Base-by-base conservation (phyloP, 1,140 invertebrate species). In the Druon quercuslanigerum region DNA sequence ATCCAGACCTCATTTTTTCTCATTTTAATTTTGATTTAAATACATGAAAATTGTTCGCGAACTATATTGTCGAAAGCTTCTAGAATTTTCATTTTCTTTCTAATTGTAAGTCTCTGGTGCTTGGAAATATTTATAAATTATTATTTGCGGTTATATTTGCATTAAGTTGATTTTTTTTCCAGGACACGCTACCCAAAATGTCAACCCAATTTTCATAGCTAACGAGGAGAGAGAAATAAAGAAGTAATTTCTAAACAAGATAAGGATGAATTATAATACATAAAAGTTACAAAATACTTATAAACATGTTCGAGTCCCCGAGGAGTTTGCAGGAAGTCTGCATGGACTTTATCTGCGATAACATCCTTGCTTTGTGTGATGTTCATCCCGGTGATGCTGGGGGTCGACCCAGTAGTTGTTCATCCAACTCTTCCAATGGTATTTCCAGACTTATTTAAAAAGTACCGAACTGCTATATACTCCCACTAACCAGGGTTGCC, bases 291-390 rank as follows among this genome's bases (percentile, higher is more conserved):
- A 78, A 57, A 19, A 74, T 60, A 56, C 52, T 25, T n/a, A 17
- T 76, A 74, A 90, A 88, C 75, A 95, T 95, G 94, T 94, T 92
- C 83, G 93, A 94, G 81, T 94, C 92, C 76, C 94, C 94, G 17
- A 88, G 85, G 84, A 92, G 93, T 76, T 91, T 96, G 52, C 94
- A 95, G 85, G 93, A 95, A 76, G 91, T 93, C 79, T 95, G 95
- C 87, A 91, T 96, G 12, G 94, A 95, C 78, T 94, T 93, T 84
- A 95, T 96, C 75, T 95, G 94, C 87, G 93, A 94, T 79, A 95
- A 95, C 88, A 91, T 96, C 54, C 87, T 92, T 71, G 90, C 91
- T 20, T 87, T 95, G n/a, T 94, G 93, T 86, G 91, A 94, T 57
- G 84, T 91, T 20, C 85, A 89, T 56, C 84, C 83, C 74, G 84